Conservation (phyloP, 2,797 vertebrate genomes). For the Anolis apletophallus region DNA sequence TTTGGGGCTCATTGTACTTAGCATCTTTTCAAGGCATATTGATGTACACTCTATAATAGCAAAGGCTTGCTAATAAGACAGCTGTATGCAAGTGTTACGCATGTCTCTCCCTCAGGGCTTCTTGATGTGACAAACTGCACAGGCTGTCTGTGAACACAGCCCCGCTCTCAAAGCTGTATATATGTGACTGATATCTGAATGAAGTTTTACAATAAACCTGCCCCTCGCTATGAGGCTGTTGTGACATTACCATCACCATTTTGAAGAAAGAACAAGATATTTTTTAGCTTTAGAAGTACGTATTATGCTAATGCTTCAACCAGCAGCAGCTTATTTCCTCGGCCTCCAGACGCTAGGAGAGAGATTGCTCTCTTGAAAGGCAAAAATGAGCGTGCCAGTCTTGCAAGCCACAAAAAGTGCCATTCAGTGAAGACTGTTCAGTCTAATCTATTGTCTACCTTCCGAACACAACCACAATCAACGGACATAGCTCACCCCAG, state of each 20-base stretch:
- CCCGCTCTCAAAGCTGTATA: not conserved
- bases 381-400: conserved; percentile 42
- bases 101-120: not conserved
- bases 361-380: conserved; percentile 38
- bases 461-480: accelerated
- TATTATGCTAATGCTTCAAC: conserved; percentile 46
- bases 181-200: conserved; percentile 6
- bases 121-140: not conserved
- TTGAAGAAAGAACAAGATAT: conserved; percentile 43
- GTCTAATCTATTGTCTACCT: conserved; percentile 30
- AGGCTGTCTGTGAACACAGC: not conserved
- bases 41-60: not conserved
- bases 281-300: conserved; percentile 15
- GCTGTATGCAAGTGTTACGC: not conserved
- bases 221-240: not conserved
- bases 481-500: not conserved
- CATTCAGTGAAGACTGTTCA: conserved; percentile 37
- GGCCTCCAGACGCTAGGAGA: conserved; percentile 50
- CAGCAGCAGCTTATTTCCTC: conserved; percentile 27
- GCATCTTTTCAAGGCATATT: not conserved
- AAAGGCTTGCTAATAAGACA: conserved; percentile 11
- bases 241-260: not conserved
- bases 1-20: not conserved
- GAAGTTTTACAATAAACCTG: conserved; percentile 11
- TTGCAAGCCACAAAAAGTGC: conserved; percentile 30